Conservation (phyloP, 2,113 vertebrate species). For the Psilopsiagon aymara region DNA sequence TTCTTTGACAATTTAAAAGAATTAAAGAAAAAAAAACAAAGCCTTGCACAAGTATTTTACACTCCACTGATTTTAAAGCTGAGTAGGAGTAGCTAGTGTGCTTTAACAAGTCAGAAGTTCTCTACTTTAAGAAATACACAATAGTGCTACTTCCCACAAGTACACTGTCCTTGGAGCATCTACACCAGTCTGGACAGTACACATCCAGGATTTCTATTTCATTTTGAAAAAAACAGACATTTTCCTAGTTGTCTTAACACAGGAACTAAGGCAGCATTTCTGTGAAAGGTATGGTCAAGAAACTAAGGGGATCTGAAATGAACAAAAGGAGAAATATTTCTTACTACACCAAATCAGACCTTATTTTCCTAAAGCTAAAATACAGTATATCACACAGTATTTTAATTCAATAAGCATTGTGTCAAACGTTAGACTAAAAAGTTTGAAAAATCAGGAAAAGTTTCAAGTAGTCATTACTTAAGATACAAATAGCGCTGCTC, state of each 20-base stretch:
- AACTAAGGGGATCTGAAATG: neutral
- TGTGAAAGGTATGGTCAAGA: neutral
- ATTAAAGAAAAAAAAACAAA: neutral
- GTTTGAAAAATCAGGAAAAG: neutral
- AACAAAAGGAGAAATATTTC: neutral
- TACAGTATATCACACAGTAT: neutral
- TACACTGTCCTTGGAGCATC: neutral
- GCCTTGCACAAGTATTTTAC: neutral
- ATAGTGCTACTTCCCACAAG: neutral
- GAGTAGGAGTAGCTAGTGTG: neutral
- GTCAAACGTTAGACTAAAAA: neutral
- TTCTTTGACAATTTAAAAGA: neutral
- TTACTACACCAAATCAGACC: neutral
- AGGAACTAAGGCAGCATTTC: neutral
- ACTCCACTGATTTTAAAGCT: neutral
- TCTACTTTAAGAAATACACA: neutral
- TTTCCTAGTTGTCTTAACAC: neutral
- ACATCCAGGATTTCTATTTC: neutral
- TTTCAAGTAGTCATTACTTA: neutral
- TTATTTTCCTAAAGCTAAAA: neutral
- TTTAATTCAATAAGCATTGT: neutral
- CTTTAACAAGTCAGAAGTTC: neutral
- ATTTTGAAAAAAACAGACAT: neutral
- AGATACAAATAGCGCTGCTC: neutral
- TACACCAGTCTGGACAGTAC: neutral